Percentiles rank a stretch among this genome's conserved stretches.
phyloP scores from a whole-genome alignment of 2,113 vertebrate species.

The Dendropsophus ebraccatus region DNA sequence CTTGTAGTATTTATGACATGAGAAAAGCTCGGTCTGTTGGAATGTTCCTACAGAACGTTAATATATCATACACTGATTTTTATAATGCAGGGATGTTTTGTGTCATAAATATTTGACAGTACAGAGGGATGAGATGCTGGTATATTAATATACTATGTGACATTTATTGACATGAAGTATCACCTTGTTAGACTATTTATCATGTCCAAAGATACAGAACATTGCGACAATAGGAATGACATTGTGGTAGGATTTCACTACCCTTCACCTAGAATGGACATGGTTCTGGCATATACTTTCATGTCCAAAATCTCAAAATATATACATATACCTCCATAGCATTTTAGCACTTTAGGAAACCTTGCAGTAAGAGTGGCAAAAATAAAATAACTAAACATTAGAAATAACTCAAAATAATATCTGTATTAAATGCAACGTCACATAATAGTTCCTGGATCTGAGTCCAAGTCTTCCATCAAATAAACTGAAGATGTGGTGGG shows the following conservation, averaged over 20 bases:
- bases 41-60: constrained; percentile 4
- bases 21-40: background rate
- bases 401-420: no score
- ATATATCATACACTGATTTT: constrained; percentile 8
- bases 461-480: no score
- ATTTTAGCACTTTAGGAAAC: no score
- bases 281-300: background rate
- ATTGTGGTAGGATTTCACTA: background rate
- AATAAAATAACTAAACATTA: no score
- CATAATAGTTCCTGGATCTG: no score
- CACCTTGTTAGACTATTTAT: background rate
- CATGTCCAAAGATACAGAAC: background rate
- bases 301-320: background rate
- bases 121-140: background rate
- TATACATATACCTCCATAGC: no score
- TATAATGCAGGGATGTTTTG: constrained; percentile 29
- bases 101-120: constrained; percentile 15
- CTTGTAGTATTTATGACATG: constrained; percentile 6
- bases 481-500: no score
- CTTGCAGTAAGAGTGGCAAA: no score
- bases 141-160: background rate
- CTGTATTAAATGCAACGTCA: no score
- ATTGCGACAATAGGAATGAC: background rate
- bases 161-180: constrained; percentile 29
- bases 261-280: background rate